Evolutionary conservation across 2,888 invertebrate species (phyloP).

Genomic region (Xylota segnis): DNA sequence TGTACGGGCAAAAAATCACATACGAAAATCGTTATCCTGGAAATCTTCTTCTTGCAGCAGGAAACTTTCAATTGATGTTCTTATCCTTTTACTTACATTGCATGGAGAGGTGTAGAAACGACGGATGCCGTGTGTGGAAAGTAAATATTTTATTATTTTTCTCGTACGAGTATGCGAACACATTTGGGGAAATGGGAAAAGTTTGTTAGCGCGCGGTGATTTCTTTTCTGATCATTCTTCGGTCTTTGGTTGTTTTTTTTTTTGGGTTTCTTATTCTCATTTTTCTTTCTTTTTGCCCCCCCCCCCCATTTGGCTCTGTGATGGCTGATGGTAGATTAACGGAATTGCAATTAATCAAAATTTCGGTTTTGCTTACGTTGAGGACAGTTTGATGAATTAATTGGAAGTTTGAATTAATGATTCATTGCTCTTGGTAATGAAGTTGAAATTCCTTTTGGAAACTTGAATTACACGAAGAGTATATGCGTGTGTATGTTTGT

Average conservation of each 20-base stretch:
- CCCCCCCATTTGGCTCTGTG: slow-evolving; percentile 25
- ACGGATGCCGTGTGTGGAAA: slow-evolving; percentile 13
- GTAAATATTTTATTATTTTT: slow-evolving; percentile 74
- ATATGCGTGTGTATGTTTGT: background rate
- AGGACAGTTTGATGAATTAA: slow-evolving; percentile 72
- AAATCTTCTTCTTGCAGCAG: slow-evolving; percentile 56
- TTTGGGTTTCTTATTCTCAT: background rate
- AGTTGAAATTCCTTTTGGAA: slow-evolving; percentile 59
- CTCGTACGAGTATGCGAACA: slow-evolving; percentile 27
- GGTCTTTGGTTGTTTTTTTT: slow-evolving; percentile 29
- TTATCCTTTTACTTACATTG: slow-evolving; percentile 71
- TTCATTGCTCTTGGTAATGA: slow-evolving; percentile 70
- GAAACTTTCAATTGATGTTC: slow-evolving; percentile 72
- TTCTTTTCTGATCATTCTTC: slow-evolving; percentile 55
- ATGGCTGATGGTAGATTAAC: slow-evolving; percentile 43
- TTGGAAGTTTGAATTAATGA: slow-evolving; percentile 71
- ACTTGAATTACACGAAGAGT: slow-evolving; percentile 1
- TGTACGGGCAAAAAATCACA: background rate
- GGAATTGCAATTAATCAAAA: slow-evolving; percentile 73
- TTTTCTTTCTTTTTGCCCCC: background rate
- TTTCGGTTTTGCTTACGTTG: slow-evolving; percentile 61
- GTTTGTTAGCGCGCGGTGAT: slow-evolving; percentile 61
- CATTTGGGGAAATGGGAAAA: slow-evolving; percentile 68
- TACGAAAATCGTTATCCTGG: slow-evolving; percentile 63
- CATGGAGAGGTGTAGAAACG: background rate